Conservation (phyloP, 2,113 vertebrate genomes). For the Balaeniceps rex region DNA sequence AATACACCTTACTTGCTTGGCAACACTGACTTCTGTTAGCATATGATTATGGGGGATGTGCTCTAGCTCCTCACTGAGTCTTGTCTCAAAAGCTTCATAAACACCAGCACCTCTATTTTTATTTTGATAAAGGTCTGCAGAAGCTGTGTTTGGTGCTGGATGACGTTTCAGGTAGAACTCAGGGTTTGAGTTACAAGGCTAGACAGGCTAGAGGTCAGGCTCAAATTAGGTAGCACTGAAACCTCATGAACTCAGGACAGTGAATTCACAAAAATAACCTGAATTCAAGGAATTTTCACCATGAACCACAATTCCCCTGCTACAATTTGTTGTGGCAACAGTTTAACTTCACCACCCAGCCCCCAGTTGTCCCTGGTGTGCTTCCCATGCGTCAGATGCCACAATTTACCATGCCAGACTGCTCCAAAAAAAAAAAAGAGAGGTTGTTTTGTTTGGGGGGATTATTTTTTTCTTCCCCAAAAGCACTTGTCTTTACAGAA, state of each 20-base stretch:
- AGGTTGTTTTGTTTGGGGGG: rapidly evolving
- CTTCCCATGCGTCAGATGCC: neutral
- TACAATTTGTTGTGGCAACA: neutral
- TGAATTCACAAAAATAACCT: neutral
- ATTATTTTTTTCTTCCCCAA: neutral
- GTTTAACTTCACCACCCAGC: neutral
- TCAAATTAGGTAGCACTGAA: neutral
- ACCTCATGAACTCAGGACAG: neutral
- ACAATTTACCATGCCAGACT: neutral
- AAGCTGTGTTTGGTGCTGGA: neutral
- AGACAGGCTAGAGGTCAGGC: neutral
- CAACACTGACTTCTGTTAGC: neutral
- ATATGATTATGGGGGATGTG: neutral
- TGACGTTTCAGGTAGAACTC: neutral
- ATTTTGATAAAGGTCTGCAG: neutral
- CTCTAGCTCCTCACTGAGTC: neutral
- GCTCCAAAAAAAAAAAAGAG: neutral
- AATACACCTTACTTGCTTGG: neutral
- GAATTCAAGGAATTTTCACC: neutral
- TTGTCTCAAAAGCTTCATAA: neutral
- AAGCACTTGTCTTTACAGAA: neutral
- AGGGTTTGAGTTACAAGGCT: neutral
- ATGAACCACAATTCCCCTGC: neutral
- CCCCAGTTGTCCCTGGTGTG: neutral
- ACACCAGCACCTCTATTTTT: neutral